Base-by-base conservation (phyloP, 2,888 invertebrate species). In the Xylocampa areola region DNA sequence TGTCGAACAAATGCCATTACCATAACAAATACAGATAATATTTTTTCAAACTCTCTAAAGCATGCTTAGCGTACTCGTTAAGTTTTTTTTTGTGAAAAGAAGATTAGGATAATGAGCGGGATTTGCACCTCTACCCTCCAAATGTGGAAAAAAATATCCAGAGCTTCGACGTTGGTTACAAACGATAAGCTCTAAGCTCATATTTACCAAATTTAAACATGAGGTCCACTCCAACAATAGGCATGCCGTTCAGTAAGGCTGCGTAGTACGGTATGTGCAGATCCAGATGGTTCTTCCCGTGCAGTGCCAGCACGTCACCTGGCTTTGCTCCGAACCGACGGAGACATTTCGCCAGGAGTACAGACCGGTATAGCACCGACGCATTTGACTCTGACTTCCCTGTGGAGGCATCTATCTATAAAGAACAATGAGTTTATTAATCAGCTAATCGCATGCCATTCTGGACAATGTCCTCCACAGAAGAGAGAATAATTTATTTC, bases 341-440 rank as follows among this genome's bases (percentile, higher is more conserved):
- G 1, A 92, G 57, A 10, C 86, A 77, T 50, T 68, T 76, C 1
- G 91, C 88, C 8, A 92, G 53, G 0, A 70, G 76, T 6, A 88
- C 72, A 0, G 87, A 84, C 0, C 91, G 83, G 1, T 68, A 60
- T 0, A 90, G 53, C 0, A 88, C 86, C 0, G 88, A 88, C 0
- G 67, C 72, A 39, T 85, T 85, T 0, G 82, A 88, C 55, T 90
- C 90, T 2, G 79, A 49, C 45, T 85, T 75, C 0, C 86, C 91
- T n/a, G 91, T 91, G 0, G 82, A 81, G 21, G 89, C 91, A 49
- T 92, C 91, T 47, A 92, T 86, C 92, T 92, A 65, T n/a, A 36
- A 45, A 27, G 37, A n/a, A 23, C 17, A 21, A 11, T 23, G 14
- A 1, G 29, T n/a, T 8, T 5, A 16, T 25, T 16, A 30, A 27